phyloP scores from a whole-genome alignment of 2,113 vertebrate genomes.

The Pogonocichla stellata region DNA sequence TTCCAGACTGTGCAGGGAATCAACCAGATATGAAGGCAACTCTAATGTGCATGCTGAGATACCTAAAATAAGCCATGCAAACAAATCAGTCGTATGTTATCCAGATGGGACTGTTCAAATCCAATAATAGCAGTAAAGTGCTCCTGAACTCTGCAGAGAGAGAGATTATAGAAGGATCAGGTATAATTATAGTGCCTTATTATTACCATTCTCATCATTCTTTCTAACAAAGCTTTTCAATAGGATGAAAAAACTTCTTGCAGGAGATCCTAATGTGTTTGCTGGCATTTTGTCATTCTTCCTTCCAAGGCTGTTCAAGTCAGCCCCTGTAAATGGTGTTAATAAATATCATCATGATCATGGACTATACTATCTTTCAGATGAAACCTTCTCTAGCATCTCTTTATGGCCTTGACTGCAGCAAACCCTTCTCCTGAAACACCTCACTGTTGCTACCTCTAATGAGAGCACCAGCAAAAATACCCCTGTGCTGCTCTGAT shows the following conservation, averaged over 20 bases:
- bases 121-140: conserved; percentile 64
- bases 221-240: conserved; percentile 53
- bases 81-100: conserved; percentile 51
- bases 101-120: conserved; percentile 61
- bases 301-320: not conserved
- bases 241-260: conserved; percentile 38
- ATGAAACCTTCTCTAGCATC: not conserved
- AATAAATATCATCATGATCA: not conserved
- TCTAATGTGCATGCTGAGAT: conserved; percentile 9
- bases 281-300: conserved; percentile 44
- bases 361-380: not conserved
- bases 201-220: conserved; percentile 56
- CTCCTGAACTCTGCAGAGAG: conserved; percentile 46
- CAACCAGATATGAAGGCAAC: not conserved
- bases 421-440: not conserved
- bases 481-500: not conserved
- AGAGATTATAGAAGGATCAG: conserved; percentile 60
- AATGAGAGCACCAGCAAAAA: not conserved
- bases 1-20: not conserved
- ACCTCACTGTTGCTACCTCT: not conserved
- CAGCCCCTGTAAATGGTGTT: not conserved
- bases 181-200: conserved; percentile 61
- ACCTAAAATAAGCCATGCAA: conserved; percentile 61
- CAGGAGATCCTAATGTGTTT: conserved; percentile 34
- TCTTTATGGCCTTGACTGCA: not conserved